Percentiles rank a stretch among this genome's conserved stretches.
phyloP scores from a whole-genome alignment of 1,140 invertebrate species.

The Papilio glaucus region DNA sequence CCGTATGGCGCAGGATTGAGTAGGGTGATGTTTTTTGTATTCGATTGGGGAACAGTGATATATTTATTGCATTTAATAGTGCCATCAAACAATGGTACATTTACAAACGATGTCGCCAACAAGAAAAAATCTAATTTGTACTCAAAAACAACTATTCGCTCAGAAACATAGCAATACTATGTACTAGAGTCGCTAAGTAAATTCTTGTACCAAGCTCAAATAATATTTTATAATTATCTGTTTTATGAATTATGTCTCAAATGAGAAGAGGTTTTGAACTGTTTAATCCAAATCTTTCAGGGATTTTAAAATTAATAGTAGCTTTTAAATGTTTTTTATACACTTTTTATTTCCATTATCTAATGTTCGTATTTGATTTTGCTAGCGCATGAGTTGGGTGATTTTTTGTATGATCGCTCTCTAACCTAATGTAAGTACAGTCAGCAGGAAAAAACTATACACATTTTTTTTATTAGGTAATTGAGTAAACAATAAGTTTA shows the following conservation, averaged over 20 bases:
- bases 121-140: conserved; percentile 3
- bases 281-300: not conserved
- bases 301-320: not conserved
- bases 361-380: not conserved
- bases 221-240: not conserved
- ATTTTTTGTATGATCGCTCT: conserved; percentile 7
- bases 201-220: not conserved
- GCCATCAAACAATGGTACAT: conserved; percentile 56
- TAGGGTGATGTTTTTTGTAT: conserved; percentile 33
- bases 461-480: too few species aligned
- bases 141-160: not conserved
- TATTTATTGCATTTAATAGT: conserved; percentile 69
- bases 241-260: not conserved
- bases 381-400: not conserved
- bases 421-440: not conserved
- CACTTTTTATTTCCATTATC: not conserved
- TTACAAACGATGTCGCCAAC: conserved; percentile 42
- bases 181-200: not conserved
- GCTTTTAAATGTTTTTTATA: not conserved
- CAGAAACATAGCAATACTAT: not conserved
- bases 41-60: conserved; percentile 54
- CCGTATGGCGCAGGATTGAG: conserved; percentile 27
- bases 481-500: too few species aligned
- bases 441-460: not conserved
- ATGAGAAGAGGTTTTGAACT: not conserved